Base-by-base conservation (phyloP, 1,140 invertebrate genomes). In the Antheraea pernyi region DNA sequence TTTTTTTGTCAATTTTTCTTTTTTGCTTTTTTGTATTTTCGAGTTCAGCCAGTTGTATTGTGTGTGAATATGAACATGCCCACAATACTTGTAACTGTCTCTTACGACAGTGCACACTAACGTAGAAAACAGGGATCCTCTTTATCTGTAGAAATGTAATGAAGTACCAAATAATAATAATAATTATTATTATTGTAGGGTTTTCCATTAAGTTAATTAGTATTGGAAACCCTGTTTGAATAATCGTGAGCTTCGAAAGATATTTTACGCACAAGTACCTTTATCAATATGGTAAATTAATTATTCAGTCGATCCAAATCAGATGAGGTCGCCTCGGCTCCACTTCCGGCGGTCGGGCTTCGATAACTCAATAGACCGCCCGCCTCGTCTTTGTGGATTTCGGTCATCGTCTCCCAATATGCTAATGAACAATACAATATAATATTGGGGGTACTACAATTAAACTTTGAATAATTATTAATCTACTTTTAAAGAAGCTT, bases 221-320 rank as follows among this genome's bases (percentile, higher is more conserved):
- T 2, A 16, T 53, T 53, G 46, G 16, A 6, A n/a, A 53, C 46
- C 46, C 16, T 53, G 6, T 53, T 53, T 53, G 13, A 53, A 53
- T 53, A 53, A n/a, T 9, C 5, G 9, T 9, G 16, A 53, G 46
- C 6, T 53, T 16, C 9, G 46, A 53, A 53, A 13, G 46, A 11
- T 16, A 53, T 53, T 16, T 53, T 53, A 53, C 13, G 16, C 16
- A 53, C 16, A 53, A 53, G 16, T 16, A 53, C 11, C 6, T 53
- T 11, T 53, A 53, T 53, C 46, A 53, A 53, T 53, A 16, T 11
- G 13, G 16, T 53, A 53, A 53, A 53, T 53, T 53, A 53, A 53
- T 53, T 53, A 53, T 53, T 16, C 46, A 53, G 46, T 53, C 46
- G 46, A n/a, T 16, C 46, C 46, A 53, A 53, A 53, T 53, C 46